phyloP scores from a whole-genome alignment of 64 coral and sea anemone species.

The Actinia equina region DNA sequence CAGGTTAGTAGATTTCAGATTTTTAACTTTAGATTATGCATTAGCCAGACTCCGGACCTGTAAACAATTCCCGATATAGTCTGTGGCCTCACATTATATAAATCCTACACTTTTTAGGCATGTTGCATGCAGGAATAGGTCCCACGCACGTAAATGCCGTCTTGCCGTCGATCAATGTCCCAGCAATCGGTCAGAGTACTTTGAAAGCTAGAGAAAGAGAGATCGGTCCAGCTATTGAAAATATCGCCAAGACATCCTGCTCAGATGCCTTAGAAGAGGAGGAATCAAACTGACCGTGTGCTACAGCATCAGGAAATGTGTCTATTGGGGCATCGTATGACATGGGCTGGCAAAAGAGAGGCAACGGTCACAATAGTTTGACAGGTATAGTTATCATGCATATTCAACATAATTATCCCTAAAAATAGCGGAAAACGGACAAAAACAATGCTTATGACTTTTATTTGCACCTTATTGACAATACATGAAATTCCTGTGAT shows the following conservation, averaged over 20 bases:
- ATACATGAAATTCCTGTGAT: too few relatives aligned
- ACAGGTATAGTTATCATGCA: slow-evolving; percentile 19
- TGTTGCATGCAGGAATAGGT: slow-evolving; percentile 42
- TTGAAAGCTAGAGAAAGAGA: slow-evolving; percentile 36
- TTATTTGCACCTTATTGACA: too few relatives aligned
- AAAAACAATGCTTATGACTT: too few relatives aligned
- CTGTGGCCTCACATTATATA: too few relatives aligned
- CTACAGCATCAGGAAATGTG: too few relatives aligned
- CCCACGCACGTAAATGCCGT: slow-evolving; percentile 27
- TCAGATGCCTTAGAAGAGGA: neutral
- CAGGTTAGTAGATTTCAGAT: slow-evolving; percentile 14
- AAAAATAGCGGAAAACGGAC: too few relatives aligned
- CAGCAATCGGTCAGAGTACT: neutral
- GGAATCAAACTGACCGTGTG: too few relatives aligned
- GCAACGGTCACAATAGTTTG: slow-evolving; percentile 39
- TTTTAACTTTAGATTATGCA: neutral
- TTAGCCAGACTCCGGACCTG: too few relatives aligned
- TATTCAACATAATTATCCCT: neutral
- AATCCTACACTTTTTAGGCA: neutral
- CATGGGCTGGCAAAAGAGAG: slow-evolving; percentile 50
- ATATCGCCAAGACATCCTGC: slow-evolving; percentile 18
- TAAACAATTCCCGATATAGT: too few relatives aligned
- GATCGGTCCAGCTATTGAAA: slow-evolving; percentile 26
- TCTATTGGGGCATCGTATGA: slow-evolving; percentile 37
- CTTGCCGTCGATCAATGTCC: slow-evolving; percentile 37